Evolutionary conservation across 2,888 invertebrate genomes (phyloP).

Genomic region (Erebia palarica): DNA sequence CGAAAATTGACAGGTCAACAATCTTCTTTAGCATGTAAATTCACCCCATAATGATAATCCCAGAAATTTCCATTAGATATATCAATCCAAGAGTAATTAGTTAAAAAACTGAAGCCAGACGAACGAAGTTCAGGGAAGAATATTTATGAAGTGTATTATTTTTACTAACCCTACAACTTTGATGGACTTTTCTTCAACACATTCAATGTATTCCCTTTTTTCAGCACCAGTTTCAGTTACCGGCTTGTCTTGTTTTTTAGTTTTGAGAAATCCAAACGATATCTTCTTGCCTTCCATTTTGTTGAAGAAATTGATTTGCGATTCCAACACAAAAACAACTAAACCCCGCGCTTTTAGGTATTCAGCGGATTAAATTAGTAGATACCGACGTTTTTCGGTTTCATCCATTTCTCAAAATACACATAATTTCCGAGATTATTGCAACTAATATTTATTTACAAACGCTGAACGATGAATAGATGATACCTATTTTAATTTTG

Average conservation of each 20-base stretch:
- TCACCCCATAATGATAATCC: no score
- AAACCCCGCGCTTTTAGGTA: neutral
- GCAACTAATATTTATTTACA: neutral
- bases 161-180: conserved; percentile 87
- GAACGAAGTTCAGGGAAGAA: neutral
- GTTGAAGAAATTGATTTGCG: conserved; percentile 1
- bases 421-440: neutral
- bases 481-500: no score
- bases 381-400: neutral
- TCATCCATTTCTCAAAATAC: conserved; percentile 2
- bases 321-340: neutral
- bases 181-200: conserved; percentile 89
- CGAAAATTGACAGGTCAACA: no score
- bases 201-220: conserved; percentile 88
- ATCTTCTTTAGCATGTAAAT: no score
- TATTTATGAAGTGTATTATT: neutral
- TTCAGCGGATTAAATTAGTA: neutral
- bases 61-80: no score
- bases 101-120: neutral
- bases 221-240: conserved; percentile 72
- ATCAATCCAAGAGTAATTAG: no score
- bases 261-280: conserved; percentile 91
- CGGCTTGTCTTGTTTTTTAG: conserved; percentile 71
- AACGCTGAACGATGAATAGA: neutral
- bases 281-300: conserved; percentile 87